Conservation (phyloP, 2,113 vertebrate species). For the Pollimyrus isidori region DNA sequence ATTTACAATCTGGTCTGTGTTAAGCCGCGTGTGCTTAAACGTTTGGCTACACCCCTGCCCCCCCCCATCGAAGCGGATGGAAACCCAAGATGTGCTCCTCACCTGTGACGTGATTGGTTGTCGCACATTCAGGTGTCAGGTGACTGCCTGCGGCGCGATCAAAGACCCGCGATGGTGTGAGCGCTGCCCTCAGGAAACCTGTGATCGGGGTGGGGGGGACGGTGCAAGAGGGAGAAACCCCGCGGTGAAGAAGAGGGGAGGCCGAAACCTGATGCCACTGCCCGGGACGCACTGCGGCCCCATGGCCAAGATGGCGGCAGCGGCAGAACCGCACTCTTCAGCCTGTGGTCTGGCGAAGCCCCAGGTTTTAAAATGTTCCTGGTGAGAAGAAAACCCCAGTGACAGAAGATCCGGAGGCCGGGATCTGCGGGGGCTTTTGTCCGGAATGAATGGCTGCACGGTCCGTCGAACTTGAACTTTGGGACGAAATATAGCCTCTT, state of each 20-base stretch:
- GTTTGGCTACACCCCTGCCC: neutral
- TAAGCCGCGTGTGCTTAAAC: neutral
- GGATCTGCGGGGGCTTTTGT: neutral
- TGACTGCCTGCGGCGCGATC: neutral
- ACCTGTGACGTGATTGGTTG: neutral
- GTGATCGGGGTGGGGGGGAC: neutral
- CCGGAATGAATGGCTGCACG: neutral
- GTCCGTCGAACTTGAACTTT: neutral
- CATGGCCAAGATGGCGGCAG: neutral
- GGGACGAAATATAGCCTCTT: neutral
- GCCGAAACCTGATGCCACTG: neutral
- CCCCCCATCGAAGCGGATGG: neutral
- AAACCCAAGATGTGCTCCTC: neutral
- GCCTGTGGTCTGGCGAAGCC: neutral
- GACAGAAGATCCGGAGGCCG: neutral
- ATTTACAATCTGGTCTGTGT: neutral
- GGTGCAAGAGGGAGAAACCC: neutral
- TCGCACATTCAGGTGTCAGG: neutral
- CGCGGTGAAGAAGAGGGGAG: neutral
- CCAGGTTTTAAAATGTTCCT: neutral
- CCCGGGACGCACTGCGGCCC: neutral
- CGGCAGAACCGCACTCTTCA: neutral
- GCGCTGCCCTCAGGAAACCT: neutral
- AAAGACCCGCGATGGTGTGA: neutral
- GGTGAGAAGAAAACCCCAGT: neutral